Evolutionary conservation across 2,113 vertebrate species (phyloP).

Genomic region (Menura novaehollandiae): DNA sequence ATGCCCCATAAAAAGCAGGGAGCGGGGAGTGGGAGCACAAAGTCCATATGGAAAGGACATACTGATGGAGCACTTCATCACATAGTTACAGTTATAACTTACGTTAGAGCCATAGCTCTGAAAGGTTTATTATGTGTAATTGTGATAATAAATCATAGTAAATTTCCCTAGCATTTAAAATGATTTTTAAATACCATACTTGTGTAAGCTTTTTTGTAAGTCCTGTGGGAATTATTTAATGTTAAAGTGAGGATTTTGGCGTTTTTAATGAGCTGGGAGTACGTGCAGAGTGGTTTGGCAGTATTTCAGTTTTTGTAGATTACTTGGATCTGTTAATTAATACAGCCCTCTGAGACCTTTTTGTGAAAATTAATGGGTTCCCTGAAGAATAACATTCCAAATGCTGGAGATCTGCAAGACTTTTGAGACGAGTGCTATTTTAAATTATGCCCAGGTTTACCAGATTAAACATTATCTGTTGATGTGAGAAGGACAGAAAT

Average conservation of each 20-base stretch:
- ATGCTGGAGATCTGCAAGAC: not conserved
- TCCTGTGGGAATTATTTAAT: constrained; percentile 17
- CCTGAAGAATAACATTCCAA: constrained; percentile 33
- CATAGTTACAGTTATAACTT: not conserved
- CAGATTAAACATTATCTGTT: constrained; percentile 33
- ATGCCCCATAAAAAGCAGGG: not conserved
- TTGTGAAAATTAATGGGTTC: constrained; percentile 56
- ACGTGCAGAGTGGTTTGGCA: not conserved
- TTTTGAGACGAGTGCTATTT: constrained; percentile 8
- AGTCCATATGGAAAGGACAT: not conserved
- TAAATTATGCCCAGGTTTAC: constrained; percentile 23
- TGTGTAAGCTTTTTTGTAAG: constrained; percentile 7
- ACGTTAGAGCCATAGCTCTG: not conserved
- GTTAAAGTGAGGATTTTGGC: constrained; percentile 10
- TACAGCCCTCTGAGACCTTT: constrained; percentile 34
- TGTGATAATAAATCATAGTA: constrained; percentile 15
- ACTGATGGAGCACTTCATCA: not conserved
- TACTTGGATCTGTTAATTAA: constrained; percentile 58
- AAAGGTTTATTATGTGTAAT: not conserved
- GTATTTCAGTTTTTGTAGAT: constrained; percentile 44
- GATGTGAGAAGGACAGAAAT: constrained; percentile 6
- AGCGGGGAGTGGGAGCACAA: not conserved
- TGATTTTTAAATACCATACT: not conserved
- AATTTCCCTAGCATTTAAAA: constrained; percentile 17
- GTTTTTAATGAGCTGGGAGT: constrained; percentile 38